phyloP scores from a whole-genome alignment of 2,113 vertebrate species.

The Dasypus novemcinctus region DNA sequence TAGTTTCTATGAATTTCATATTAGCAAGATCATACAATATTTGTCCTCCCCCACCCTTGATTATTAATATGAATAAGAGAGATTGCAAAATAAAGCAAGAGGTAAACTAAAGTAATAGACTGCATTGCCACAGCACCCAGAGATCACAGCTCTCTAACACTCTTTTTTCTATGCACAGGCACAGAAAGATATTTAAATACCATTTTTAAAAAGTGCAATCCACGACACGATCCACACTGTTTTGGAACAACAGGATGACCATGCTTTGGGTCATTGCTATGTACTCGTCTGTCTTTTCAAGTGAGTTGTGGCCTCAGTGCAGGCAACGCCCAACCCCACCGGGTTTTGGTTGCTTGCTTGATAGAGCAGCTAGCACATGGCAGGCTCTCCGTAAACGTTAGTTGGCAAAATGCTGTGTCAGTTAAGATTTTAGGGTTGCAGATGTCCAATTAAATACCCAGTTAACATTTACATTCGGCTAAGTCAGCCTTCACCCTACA shows the following conservation, averaged over 20 bases:
- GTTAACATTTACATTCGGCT: neutral
- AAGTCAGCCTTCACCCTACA: neutral
- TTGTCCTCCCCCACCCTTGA: neutral
- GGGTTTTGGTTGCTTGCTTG: neutral
- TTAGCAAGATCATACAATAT: no score
- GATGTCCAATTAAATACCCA: neutral
- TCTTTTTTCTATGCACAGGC: neutral
- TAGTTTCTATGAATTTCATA: no score
- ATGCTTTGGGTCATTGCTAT: neutral
- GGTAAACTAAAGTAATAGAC: neutral
- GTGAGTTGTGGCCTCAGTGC: neutral
- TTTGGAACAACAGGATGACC: neutral
- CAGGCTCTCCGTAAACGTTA: neutral
- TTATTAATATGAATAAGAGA: constrained; percentile 46
- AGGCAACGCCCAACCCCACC: neutral
- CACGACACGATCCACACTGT: neutral
- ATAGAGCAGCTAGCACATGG: neutral
- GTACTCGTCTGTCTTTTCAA: neutral
- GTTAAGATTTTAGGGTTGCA: neutral
- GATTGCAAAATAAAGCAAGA: neutral
- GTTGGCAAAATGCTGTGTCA: neutral
- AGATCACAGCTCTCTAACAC: neutral
- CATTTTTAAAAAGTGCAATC: neutral
- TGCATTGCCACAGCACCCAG: neutral
- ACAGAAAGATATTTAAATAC: neutral